Evolutionary conservation across 1,140 invertebrate species (phyloP).

Genomic region (Drosophila kepulauana): DNA sequence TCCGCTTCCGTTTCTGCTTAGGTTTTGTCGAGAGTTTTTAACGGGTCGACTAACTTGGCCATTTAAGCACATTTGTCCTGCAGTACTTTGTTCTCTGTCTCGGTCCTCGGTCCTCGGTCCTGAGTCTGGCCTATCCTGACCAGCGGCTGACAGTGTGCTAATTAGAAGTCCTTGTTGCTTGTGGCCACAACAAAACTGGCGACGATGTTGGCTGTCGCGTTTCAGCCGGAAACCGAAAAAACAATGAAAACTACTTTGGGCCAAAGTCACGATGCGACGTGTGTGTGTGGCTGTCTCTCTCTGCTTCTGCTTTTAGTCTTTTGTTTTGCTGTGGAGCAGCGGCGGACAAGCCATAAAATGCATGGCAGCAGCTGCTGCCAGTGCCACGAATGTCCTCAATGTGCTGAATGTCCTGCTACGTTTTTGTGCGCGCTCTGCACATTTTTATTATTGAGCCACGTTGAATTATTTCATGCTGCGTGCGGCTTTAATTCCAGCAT

Average conservation of each 20-base stretch:
- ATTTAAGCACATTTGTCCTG: conserved; percentile 81
- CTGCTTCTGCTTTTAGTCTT: conserved; percentile 15
- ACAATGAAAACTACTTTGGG: conserved; percentile 81
- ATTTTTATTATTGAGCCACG: conserved; percentile 21
- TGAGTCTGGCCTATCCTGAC: conserved; percentile 40
- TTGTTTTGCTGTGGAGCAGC: conserved; percentile 30
- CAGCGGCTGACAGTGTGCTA: conserved; percentile 78
- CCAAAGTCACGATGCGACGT: conserved; percentile 63
- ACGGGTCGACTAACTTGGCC: conserved; percentile 75
- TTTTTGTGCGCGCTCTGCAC: conserved; percentile 56
- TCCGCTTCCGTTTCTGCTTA: conserved; percentile 71
- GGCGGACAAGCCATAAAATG: conserved; percentile 63
- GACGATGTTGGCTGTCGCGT: conserved; percentile 33
- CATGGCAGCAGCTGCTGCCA: conserved; percentile 44
- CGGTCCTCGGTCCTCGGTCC: conserved; percentile 32
- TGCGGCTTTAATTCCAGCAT: conserved; percentile 59
- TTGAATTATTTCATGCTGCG: conserved; percentile 45
- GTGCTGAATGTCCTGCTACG: conserved; percentile 51
- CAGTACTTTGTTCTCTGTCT: conserved; percentile 48
- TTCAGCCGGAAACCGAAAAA: conserved; percentile 53
- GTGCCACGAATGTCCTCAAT: conserved; percentile 51
- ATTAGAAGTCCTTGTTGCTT: conserved; percentile 83
- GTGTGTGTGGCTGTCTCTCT: conserved; percentile 8
- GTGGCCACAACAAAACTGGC: conserved; percentile 82
- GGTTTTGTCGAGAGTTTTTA: conserved; percentile 73